These are phyloP conservation scores for Drosophila azteca DNA, from an alignment of 1,140 invertebrate genomes.

Conservation along the genomic window DNA sequence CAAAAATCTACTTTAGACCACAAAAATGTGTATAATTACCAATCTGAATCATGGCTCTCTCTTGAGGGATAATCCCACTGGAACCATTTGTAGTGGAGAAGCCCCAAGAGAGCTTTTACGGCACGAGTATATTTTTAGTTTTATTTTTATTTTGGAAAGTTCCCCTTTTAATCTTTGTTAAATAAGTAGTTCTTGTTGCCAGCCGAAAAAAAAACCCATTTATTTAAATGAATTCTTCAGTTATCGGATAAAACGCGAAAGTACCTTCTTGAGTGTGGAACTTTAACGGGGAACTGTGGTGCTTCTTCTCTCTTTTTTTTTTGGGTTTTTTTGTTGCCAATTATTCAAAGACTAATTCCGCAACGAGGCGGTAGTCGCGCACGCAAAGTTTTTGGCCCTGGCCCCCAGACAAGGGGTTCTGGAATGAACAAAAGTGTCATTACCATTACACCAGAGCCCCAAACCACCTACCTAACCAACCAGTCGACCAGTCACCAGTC, in stretches of 20 bases:
- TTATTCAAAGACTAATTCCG: constrained; percentile 78
- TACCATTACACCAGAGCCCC: constrained; percentile 52
- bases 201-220: constrained; percentile 11
- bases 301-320: constrained; percentile 27
- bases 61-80: no score
- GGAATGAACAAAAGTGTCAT: constrained; percentile 55
- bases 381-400: constrained; percentile 69
- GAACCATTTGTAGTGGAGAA: no score
- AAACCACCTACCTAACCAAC: not conserved
- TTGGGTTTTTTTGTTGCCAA: constrained; percentile 50
- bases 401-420: constrained; percentile 36
- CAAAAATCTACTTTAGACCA: no score
- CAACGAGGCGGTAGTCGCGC: constrained; percentile 48
- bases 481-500: constrained; percentile 23
- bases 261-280: constrained; percentile 27
- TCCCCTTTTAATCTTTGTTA: not conserved
- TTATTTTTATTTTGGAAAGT: not conserved
- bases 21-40: no score
- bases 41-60: no score
- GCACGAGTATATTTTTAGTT: no score
- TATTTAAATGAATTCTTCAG: constrained; percentile 33
- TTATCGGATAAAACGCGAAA: constrained; percentile 20
- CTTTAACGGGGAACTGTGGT: not conserved
- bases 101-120: no score
- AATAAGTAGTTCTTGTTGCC: not conserved